Evolutionary conservation across 2,113 vertebrate genomes (phyloP).

Genomic region (Anarrhichthys ocellatus): DNA sequence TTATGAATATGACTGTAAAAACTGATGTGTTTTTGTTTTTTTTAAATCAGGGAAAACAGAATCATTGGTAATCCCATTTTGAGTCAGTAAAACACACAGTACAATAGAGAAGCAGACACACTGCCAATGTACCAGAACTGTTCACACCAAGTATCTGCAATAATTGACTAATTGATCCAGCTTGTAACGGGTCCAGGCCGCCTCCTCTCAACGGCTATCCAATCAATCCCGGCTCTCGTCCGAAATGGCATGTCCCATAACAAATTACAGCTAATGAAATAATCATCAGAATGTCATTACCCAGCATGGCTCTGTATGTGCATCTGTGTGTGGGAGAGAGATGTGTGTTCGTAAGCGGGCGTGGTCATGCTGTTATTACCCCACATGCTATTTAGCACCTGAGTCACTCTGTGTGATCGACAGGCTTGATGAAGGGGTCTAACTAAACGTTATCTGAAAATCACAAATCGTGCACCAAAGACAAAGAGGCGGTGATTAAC

Average conservation of each 20-base stretch:
- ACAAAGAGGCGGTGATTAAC: background rate
- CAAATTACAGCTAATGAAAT: conserved; percentile 87
- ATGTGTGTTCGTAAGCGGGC: conserved; percentile 51
- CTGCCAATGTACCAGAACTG: conserved; percentile 30
- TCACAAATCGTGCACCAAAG: background rate
- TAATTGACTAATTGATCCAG: conserved; percentile 77
- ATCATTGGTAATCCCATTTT: background rate
- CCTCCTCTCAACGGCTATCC: conserved; percentile 72
- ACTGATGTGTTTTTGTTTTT: background rate
- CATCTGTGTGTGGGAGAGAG: conserved; percentile 33
- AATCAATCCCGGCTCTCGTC: conserved; percentile 79
- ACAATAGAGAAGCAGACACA: conserved; percentile 31
- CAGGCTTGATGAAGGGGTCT: conserved; percentile 28
- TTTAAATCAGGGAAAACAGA: background rate
- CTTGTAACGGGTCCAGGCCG: conserved; percentile 56
- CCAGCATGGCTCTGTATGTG: conserved; percentile 64
- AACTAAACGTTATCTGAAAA: background rate
- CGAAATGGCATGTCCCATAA: conserved; percentile 83
- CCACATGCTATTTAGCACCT: conserved; percentile 72
- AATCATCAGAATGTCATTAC: conserved; percentile 84
- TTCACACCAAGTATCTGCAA: conserved; percentile 59
- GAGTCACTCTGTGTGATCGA: conserved; percentile 64
- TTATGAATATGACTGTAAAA: background rate
- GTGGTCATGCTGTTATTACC: conserved; percentile 32
- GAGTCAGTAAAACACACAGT: conserved; percentile 8